A percentile compares a stretch with the other conserved stretches of the same genome.
Evolutionary conservation across 2,113 vertebrate species (phyloP).

Genomic region (Ophiodon elongatus): DNA sequence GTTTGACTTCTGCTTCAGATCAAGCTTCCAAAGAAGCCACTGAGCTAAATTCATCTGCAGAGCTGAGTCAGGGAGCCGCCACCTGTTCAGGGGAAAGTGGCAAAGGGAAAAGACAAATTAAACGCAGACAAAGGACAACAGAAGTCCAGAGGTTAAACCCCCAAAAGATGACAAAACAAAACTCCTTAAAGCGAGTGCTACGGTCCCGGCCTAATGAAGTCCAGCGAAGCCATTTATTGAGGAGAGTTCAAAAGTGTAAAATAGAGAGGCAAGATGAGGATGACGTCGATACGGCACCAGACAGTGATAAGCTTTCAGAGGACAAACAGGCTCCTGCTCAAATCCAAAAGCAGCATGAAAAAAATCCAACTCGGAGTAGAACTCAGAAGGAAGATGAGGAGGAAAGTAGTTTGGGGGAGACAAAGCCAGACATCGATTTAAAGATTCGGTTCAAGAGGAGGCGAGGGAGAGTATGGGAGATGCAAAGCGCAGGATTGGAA

Average conservation of each 20-base stretch:
- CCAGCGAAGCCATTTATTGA: constrained; percentile 25
- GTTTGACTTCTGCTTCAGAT: constrained; percentile 35
- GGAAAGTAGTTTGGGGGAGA: constrained; percentile 44
- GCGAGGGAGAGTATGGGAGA: constrained; percentile 82
- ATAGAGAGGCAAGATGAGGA: constrained; percentile 35
- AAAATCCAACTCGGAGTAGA: background rate
- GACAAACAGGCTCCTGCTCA: background rate
- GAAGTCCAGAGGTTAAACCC: constrained; percentile 46
- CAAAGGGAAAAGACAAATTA: constrained; percentile 23
- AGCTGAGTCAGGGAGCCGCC: background rate
- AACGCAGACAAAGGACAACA: constrained; percentile 24
- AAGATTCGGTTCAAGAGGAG: constrained; percentile 83
- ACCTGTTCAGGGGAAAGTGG: constrained; percentile 21
- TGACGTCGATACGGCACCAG: background rate
- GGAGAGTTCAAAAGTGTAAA: constrained; percentile 42
- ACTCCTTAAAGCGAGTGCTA: constrained; percentile 48
- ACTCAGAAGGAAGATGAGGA: background rate
- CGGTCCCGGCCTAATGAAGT: constrained; percentile 52
- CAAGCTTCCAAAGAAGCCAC: constrained; percentile 35
- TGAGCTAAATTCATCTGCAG: constrained; percentile 15
- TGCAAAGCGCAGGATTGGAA: constrained; percentile 65
- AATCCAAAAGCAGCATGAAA: background rate
- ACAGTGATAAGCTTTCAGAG: background rate
- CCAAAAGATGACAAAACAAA: constrained; percentile 42
- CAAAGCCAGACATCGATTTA: constrained; percentile 71